These are phyloP conservation scores for Vimba vimba DNA, from an alignment of 2,113 vertebrate species.

Conservation along the genomic window DNA sequence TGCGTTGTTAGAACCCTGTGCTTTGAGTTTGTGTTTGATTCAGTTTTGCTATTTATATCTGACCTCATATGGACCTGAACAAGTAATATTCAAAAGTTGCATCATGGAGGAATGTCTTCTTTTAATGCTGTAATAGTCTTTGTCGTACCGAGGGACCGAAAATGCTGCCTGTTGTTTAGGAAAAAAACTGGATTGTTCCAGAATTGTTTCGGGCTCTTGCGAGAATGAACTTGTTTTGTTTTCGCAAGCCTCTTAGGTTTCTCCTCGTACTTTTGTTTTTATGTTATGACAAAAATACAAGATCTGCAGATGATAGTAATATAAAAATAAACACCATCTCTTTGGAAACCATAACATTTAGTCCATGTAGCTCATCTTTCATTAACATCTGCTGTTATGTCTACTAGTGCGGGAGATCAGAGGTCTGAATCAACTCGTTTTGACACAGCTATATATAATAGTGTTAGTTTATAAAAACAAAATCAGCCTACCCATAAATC, in stretches of 20 bases:
- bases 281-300: conserved; percentile 23
- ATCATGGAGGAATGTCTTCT: too few species aligned
- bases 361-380: conserved; percentile 1
- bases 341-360: conserved; percentile 23
- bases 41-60: conserved; percentile 50
- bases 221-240: conserved; percentile 20
- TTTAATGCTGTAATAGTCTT: background rate
- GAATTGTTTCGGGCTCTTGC: background rate
- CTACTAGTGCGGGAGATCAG: conserved; percentile 28
- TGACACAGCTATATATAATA: conserved; percentile 37
- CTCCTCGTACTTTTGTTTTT: conserved; percentile 10
- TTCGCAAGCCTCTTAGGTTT: background rate
- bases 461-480: conserved; percentile 20
- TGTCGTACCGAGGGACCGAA: background rate
- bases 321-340: conserved; percentile 10
- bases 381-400: conserved; percentile 28
- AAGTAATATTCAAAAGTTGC: conserved; percentile 30
- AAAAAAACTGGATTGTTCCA: background rate
- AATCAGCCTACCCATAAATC: conserved; percentile 30
- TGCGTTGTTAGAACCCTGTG: background rate
- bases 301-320: conserved; percentile 12
- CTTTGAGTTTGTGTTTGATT: conserved; percentile 36
- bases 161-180: background rate
- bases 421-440: conserved; percentile 19
- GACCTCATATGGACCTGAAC: conserved; percentile 40